Evolutionary conservation across 2,113 vertebrate species (phyloP).

Genomic region (Aleadryas rufinucha): DNA sequence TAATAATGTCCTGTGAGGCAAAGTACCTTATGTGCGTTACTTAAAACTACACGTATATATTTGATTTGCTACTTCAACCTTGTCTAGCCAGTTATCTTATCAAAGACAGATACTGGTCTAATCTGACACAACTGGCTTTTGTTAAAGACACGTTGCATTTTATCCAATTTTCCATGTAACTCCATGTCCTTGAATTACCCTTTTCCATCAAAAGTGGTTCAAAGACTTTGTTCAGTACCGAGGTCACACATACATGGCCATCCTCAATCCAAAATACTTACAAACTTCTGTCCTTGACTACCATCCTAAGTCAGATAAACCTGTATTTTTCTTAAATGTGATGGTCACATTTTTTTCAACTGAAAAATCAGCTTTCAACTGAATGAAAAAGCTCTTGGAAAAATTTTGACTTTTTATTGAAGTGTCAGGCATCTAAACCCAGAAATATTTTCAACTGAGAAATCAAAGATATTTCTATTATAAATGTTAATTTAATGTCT

Average conservation of each 20-base stretch:
- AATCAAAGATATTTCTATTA: neutral
- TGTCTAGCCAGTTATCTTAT: neutral
- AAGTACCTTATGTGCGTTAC: neutral
- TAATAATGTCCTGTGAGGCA: neutral
- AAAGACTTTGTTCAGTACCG: neutral
- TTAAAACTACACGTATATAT: neutral
- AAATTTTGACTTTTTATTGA: neutral
- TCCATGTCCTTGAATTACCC: neutral
- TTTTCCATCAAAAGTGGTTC: neutral
- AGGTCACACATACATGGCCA: neutral
- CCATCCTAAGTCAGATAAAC: neutral
- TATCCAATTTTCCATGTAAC: neutral
- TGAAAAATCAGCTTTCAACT: neutral
- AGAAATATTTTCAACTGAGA: neutral
- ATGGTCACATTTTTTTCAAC: neutral
- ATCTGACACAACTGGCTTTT: neutral
- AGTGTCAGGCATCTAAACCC: neutral
- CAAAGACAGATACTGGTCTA: neutral
- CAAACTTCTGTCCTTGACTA: neutral
- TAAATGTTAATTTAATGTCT: neutral
- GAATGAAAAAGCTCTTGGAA: neutral
- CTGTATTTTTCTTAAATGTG: neutral
- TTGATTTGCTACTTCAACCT: neutral
- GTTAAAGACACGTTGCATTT: neutral
- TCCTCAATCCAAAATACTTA: neutral